Conservation (phyloP, 1,140 invertebrate species). For the Wasmannia auropunctata region DNA sequence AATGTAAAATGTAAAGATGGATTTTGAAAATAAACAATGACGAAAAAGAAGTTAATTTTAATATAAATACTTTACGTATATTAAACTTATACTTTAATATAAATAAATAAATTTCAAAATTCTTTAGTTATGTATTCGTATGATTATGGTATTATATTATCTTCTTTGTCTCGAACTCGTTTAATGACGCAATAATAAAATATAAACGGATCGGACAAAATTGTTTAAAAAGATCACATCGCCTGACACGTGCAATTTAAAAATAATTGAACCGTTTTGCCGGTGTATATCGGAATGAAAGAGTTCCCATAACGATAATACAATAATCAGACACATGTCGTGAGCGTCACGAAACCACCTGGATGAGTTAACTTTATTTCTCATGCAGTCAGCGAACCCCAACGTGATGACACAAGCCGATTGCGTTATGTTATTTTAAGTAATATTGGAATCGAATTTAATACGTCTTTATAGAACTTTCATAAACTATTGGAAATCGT, state of each 20-base stretch:
- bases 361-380: constrained; percentile 78
- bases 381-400: constrained; percentile 68
- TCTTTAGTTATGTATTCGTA: not conserved
- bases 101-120: not conserved
- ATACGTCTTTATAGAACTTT: not conserved
- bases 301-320: constrained; percentile 81
- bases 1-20: not conserved
- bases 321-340: constrained; percentile 80
- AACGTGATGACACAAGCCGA: constrained; percentile 20
- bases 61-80: constrained; percentile 6
- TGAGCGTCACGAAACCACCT: constrained; percentile 77
- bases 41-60: not conserved
- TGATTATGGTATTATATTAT: not conserved
- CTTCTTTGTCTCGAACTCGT: not conserved
- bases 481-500: not conserved
- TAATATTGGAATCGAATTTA: not conserved
- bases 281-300: constrained; percentile 66
- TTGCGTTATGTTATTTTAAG: constrained; percentile 8
- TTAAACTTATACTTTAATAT: not conserved
- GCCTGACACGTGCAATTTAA: not conserved
- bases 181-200: not conserved
- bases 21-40: not conserved
- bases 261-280: constrained; percentile 32
- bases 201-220: not conserved
- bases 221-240: constrained; percentile 8